Percentiles rank a stretch among this genome's conserved stretches.
phyloP scores from a whole-genome alignment of 2,113 vertebrate genomes.

The Picathartes gymnocephalus region DNA sequence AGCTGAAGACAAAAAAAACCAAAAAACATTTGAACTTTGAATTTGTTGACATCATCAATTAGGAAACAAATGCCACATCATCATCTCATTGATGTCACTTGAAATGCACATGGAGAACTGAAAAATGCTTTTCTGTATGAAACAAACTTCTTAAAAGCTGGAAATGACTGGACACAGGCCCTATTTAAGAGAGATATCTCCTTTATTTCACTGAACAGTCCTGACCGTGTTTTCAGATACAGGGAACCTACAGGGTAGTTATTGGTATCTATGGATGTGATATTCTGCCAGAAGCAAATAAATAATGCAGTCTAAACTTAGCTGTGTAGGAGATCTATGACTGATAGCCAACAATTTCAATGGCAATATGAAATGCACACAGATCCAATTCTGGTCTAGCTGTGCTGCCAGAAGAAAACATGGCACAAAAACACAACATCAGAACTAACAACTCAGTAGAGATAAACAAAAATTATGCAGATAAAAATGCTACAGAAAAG shows the following conservation, averaged over 20 bases:
- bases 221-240: not conserved
- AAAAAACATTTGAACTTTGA: not conserved
- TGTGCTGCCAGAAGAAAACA: not conserved
- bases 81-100: not conserved
- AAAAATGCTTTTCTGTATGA: not conserved
- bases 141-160: not conserved
- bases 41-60: not conserved
- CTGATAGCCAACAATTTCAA: not conserved
- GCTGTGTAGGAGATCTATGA: not conserved
- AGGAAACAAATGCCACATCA: not conserved
- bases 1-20: not conserved
- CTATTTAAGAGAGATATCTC: not conserved
- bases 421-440: not conserved
- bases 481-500: not conserved
- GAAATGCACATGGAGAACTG: not conserved
- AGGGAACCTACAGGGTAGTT: not conserved
- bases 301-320: not conserved
- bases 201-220: not conserved
- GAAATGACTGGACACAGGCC: not conserved
- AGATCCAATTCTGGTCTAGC: not conserved
- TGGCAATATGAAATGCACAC: not conserved
- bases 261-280: not conserved
- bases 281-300: not conserved
- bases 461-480: not conserved
- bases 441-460: not conserved